phyloP scores from a whole-genome alignment of 2,888 invertebrate species.

The Pyrochroa serraticornis region DNA sequence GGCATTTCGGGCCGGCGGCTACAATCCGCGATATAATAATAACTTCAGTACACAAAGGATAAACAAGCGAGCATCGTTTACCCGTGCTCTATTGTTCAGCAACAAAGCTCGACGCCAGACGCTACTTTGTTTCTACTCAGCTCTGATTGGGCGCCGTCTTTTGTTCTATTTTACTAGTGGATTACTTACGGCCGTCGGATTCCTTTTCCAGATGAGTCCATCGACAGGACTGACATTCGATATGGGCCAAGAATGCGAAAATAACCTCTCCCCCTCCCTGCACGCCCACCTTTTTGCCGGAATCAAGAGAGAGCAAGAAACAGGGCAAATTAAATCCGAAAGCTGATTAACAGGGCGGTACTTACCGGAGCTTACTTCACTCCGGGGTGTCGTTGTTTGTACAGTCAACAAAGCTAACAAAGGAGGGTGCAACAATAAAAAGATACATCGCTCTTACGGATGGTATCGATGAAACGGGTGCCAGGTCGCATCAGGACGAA shows the following conservation, averaged over 20 bases:
- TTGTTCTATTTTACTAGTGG: slow-evolving; percentile 54
- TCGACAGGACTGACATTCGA: slow-evolving; percentile 40
- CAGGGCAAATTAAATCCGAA: slow-evolving; percentile 28
- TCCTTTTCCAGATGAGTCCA: slow-evolving; percentile 48
- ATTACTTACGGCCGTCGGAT: slow-evolving; percentile 53
- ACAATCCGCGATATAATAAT: slow-evolving; percentile 53
- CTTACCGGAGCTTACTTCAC: slow-evolving; percentile 55
- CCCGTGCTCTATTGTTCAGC: slow-evolving; percentile 53
- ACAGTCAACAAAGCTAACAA: slow-evolving; percentile 52
- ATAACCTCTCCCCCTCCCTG: background rate
- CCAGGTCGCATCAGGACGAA: slow-evolving; percentile 36
- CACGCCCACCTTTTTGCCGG: no score
- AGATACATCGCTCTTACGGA: slow-evolving; percentile 45
- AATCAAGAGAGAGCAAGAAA: no score
- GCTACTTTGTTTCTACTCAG: slow-evolving; percentile 53
- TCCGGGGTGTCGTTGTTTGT: slow-evolving; percentile 55
- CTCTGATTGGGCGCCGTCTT: slow-evolving; percentile 54
- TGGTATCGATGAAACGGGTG: slow-evolving; percentile 43
- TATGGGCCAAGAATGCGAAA: slow-evolving; percentile 28
- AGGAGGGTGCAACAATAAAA: slow-evolving; percentile 49
- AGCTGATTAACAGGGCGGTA: slow-evolving; percentile 52
- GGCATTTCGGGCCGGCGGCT: slow-evolving; percentile 49
- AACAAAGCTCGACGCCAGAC: slow-evolving; percentile 55
- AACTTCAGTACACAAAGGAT: slow-evolving; percentile 55
- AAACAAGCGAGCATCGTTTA: slow-evolving; percentile 56